Percentiles rank a stretch among this genome's conserved stretches.
phyloP scores from a whole-genome alignment of 2,888 invertebrate genomes.

The Calliopum simillimum region DNA sequence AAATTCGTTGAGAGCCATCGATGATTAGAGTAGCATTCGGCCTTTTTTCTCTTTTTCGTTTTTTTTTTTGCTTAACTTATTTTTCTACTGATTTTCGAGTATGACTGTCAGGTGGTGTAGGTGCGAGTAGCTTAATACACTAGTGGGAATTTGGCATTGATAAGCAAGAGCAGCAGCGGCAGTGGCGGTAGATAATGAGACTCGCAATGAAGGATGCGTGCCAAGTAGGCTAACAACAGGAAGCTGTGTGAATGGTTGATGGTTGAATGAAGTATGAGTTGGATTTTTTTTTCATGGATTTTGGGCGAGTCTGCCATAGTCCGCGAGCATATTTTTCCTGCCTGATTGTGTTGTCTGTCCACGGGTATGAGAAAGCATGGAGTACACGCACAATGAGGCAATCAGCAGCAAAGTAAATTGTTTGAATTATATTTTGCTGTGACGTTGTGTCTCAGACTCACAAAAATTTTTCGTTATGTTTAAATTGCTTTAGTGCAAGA shows the following conservation, averaged over 20 bases:
- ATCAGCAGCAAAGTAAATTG: constrained; percentile 26
- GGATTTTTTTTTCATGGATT: too few relatives aligned
- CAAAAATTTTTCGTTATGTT: too few relatives aligned
- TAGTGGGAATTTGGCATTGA: background rate
- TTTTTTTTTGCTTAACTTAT: background rate
- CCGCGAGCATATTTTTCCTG: background rate
- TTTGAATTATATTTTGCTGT: constrained; percentile 2
- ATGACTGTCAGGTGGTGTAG: background rate
- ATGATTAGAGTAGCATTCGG: background rate
- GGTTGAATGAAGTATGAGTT: background rate
- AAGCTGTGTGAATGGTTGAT: background rate
- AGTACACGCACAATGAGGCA: constrained; percentile 14
- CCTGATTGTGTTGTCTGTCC: too few relatives aligned
- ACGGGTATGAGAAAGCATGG: background rate
- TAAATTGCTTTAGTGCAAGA: too few relatives aligned
- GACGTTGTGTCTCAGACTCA: too few relatives aligned
- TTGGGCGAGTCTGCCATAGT: background rate
- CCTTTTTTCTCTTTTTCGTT: background rate
- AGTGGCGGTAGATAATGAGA: constrained; percentile 5
- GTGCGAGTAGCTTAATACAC: background rate
- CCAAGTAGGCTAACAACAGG: background rate
- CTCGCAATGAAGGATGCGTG: constrained; percentile 11
- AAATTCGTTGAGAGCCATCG: background rate
- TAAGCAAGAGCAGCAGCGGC: background rate
- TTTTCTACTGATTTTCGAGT: background rate